A percentile compares a stretch with the other conserved stretches of the same genome.
phyloP scores from a whole-genome alignment of 2,888 invertebrate species.

The Oligia strigilis region DNA sequence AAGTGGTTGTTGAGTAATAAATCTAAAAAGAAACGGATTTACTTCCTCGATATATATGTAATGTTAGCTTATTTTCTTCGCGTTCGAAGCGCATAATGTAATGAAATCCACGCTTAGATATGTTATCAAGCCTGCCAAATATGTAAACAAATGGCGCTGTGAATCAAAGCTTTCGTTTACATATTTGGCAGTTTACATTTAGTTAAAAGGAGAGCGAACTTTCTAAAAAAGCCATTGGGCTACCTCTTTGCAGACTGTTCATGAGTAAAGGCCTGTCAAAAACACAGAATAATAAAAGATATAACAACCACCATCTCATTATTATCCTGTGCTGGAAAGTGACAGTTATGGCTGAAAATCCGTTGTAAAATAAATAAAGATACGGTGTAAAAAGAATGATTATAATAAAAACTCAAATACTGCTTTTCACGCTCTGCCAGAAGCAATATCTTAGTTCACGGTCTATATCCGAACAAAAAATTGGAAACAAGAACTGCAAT shows the following conservation, averaged over 20 bases:
- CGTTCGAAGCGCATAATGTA: constrained; percentile 48
- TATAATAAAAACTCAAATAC: constrained; percentile 20
- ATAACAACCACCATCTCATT: constrained; percentile 16
- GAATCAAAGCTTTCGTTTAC: constrained; percentile 10
- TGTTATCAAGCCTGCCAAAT: constrained; percentile 31
- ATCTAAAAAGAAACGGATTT: constrained; percentile 54
- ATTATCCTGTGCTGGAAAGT: background rate
- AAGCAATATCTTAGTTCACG: constrained; percentile 16
- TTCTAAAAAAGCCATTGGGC: rapidly evolving
- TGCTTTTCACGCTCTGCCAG: constrained; percentile 12
- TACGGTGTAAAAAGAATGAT: constrained; percentile 15
- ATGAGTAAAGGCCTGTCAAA: background rate
- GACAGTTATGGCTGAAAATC: background rate
- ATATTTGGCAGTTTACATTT: constrained; percentile 2
- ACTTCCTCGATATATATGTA: constrained; percentile 20
- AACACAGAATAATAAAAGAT: constrained; percentile 6
- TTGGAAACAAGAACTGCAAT: background rate
- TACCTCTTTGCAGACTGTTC: background rate
- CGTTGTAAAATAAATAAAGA: constrained; percentile 25
- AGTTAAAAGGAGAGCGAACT: background rate
- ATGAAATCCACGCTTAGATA: constrained; percentile 35
- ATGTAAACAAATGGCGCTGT: constrained; percentile 25
- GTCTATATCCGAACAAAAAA: constrained; percentile 2
- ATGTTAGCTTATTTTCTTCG: constrained; percentile 42
- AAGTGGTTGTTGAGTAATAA: constrained; percentile 47